phyloP scores from a whole-genome alignment of 2,797 vertebrate species.

The Meriones psammophilus region DNA sequence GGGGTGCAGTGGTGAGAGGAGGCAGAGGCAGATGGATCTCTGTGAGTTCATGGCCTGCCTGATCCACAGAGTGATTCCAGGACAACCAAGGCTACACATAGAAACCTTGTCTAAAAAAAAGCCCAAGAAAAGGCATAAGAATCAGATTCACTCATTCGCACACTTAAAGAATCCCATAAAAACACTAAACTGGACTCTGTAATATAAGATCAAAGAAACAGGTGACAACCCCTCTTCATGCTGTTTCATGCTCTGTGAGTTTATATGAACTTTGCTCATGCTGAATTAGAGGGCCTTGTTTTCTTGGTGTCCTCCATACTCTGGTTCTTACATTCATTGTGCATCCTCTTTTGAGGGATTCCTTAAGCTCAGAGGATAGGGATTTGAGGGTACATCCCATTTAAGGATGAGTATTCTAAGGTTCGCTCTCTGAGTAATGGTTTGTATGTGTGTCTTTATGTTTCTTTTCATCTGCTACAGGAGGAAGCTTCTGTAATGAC shows the following conservation, averaged over 20 bases:
- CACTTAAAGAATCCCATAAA: neutral
- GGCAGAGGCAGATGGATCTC: too few relatives aligned
- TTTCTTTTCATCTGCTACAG: neutral
- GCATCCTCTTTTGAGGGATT: neutral
- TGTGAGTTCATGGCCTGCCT: too few relatives aligned
- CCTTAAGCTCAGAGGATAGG: neutral
- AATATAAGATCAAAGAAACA: neutral
- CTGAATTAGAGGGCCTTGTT: neutral
- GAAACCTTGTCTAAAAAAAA: too few relatives aligned
- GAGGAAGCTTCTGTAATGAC: neutral
- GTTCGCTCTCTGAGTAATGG: neutral
- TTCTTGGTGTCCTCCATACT: neutral
- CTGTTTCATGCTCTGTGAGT: neutral
- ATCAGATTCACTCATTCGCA: neutral
- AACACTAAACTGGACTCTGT: neutral
- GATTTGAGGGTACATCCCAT: neutral
- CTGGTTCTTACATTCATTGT: neutral
- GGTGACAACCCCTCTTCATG: neutral
- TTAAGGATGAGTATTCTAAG: neutral
- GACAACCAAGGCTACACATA: too few relatives aligned
- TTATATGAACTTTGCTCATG: neutral
- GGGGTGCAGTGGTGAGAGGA: too few relatives aligned
- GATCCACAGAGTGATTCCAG: too few relatives aligned
- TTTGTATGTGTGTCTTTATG: neutral
- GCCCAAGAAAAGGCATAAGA: neutral